Evolutionary conservation across 2,797 vertebrate species (phyloP).

Genomic region (Anabas testudineus): DNA sequence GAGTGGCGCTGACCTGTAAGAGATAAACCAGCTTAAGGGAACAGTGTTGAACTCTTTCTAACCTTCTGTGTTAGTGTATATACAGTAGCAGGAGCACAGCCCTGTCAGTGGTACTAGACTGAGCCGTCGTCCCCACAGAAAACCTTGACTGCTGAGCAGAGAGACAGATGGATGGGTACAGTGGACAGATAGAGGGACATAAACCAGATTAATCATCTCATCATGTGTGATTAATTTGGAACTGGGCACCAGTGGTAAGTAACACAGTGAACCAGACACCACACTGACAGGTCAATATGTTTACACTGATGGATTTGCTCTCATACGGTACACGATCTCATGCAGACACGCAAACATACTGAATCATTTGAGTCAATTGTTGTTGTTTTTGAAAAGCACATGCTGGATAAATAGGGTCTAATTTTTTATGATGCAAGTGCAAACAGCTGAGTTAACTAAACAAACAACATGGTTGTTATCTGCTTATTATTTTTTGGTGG

Average conservation of each 20-base stretch:
- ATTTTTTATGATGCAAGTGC: not conserved
- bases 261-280: conserved; percentile 63
- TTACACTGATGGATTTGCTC: conserved; percentile 68
- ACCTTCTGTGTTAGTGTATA: conserved; percentile 29
- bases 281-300: conserved; percentile 78
- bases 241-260: conserved; percentile 56
- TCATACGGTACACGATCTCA: conserved; percentile 20
- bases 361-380: not conserved
- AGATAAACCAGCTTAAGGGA: conserved; percentile 20
- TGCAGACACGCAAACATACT: conserved; percentile 7
- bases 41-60: conserved; percentile 25
- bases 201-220: conserved; percentile 81
- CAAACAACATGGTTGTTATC: not conserved
- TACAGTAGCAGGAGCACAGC: not conserved
- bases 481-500: not conserved
- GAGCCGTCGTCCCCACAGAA: conserved; percentile 9
- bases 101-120: conserved; percentile 3
- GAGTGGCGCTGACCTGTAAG: not conserved
- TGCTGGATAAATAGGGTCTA: not conserved
- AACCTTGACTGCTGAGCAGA: conserved; percentile 19
- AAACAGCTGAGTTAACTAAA: not conserved
- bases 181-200: conserved; percentile 67
- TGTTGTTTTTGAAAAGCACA: not conserved
- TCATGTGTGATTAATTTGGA: conserved; percentile 82
- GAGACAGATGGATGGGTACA: conserved; percentile 71